Evolutionary conservation across 2,888 invertebrate genomes (phyloP).

Genomic region (Sialis lutaria): DNA sequence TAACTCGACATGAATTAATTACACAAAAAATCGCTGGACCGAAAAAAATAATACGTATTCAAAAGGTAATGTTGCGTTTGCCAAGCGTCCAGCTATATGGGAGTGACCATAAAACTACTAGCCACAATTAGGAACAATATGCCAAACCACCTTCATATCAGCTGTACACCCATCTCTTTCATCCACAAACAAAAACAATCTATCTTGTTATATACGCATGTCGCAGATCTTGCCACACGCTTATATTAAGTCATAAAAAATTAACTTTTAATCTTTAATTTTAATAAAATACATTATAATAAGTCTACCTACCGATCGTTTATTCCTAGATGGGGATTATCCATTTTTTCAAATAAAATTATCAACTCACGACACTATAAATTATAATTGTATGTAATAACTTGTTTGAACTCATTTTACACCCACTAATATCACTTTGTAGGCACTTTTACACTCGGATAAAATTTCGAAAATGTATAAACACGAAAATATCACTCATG

Average conservation of each 20-base stretch:
- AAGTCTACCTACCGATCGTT: background rate
- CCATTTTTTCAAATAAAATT: background rate
- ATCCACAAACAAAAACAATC: no score
- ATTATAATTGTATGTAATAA: background rate
- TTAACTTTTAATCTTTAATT: background rate
- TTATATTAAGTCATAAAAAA: background rate
- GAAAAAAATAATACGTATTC: conserved; percentile 1
- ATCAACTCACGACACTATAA: background rate
- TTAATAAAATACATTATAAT: background rate
- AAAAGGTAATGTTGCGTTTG: background rate
- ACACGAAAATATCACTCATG: background rate
- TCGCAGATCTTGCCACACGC: background rate
- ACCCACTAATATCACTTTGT: background rate
- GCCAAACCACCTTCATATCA: no score
- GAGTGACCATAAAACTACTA: conserved; percentile 1
- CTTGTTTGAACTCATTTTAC: background rate
- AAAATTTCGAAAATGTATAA: background rate
- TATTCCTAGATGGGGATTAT: background rate
- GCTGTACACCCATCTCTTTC: no score
- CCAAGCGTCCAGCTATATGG: background rate
- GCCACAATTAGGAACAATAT: conserved; percentile 2
- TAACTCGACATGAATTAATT: background rate
- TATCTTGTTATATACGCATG: background rate
- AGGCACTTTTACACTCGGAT: background rate
- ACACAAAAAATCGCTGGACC: conserved; percentile 1